Base-by-base conservation (phyloP, 2,888 invertebrate species). In the Liodrosophila aerea region DNA sequence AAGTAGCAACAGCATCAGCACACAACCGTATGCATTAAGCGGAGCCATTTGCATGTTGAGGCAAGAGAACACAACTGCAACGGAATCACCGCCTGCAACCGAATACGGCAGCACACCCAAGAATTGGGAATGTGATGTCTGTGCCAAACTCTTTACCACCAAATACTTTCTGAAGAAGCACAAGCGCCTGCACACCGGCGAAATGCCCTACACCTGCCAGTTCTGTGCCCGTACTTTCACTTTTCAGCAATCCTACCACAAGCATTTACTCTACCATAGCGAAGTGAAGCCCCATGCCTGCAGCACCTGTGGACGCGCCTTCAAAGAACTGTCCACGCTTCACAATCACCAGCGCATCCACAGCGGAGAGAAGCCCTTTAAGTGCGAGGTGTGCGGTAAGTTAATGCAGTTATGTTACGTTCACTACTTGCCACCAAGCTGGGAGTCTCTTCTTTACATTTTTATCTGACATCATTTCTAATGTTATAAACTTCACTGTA, bases 81-180 rank as follows among this genome's bases (percentile, higher is more conserved):
- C 49, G 1, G 66, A 64, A 8, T 13, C 65, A 0, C 33, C 64
- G 1, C 40, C 57, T 1, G 33, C 58, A 0, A 16, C 45, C 7
- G 64, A 59, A 22, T 44, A 43, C 13, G 82, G 78, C 37, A 75
- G 70, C 49, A 94, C 94, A 68, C 93, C 93, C 49, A 96, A 96
- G 89, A 94, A 95, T 87, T 96, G 96, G 96, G 94, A 94, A 86
- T 96, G 96, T 87, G 95, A 96, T 83, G 93, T 95, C 39, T 96
- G 96, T 89, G 92, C 92, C 53, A 96, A 96, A 91, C 92, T 93
- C 89, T 96, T 96, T 87, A 96, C 96, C 0, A 96, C 96, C 1
- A 96, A 96, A 89, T 96, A 96, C 91, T 96, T 96, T 87, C 90
- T 96, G 71, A 96, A 96, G 90, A 96, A 96, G 89, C 96, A 96